Base-by-base conservation (phyloP, 2,797 vertebrate genomes). In the Hyperoplus immaculatus region DNA sequence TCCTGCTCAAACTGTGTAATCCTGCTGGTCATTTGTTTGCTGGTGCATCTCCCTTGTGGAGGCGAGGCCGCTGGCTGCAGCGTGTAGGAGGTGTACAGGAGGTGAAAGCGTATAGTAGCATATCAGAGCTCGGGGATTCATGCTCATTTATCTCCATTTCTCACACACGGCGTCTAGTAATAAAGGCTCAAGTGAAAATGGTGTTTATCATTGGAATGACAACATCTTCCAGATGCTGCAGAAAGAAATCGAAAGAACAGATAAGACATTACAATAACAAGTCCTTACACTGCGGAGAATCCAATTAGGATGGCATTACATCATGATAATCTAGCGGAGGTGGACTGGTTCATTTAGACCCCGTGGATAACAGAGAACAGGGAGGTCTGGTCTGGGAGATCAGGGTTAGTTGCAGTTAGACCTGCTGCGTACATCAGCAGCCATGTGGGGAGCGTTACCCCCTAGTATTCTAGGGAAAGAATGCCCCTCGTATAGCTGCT, bases 81-180 rank as follows among this genome's bases (percentile, higher is more conserved):
- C 88, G 89, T 68, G 85, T 74, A 63, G 72, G 84, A 29, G 86
- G 83, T 85, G 56, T 83, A 87, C 78, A 71, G 87, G 91, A 85
- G 91, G 93, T 93, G 93, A 94, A 88, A 89, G 89, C 89, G 86
- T 85, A 86, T 89, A 89, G 93, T 83, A 81, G 90, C 91, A 80
- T 94, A 93, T 94, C 92, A 85, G 90, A 91, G 91, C 90, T 87
- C 43, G 41, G 83, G 90, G 88, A 90, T 92, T 88, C 84, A 4
- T 46, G 10, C 92, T 92, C 94, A 95, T 95, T 95, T 94, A 95
- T 95, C 95, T 95, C 94, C 87, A 95, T 95, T 95, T 94, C 93
- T 91, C 75, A 75, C 93, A 85, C 90, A 83, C 73, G 14, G 91
- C 87, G 89, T 93, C 78, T 83, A 83, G 91, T 93, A 94, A 93